phyloP scores from a whole-genome alignment of 1,140 invertebrate genomes.

The Cotesia chilonis region DNA sequence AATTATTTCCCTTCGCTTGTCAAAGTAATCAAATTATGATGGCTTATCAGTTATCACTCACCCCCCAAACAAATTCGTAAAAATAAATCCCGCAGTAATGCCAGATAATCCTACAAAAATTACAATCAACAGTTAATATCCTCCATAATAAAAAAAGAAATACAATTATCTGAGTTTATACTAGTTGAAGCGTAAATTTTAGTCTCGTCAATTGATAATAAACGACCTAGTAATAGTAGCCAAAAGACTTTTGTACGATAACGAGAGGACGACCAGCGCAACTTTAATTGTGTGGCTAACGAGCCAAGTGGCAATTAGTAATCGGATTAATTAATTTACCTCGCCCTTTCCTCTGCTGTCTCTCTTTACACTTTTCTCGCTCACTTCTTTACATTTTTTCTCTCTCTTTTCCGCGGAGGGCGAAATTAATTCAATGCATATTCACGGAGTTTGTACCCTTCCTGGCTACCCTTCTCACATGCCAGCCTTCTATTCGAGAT shows the following conservation, averaged over 20 bases:
- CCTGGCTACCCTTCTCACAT: neutral
- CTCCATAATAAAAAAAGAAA: neutral
- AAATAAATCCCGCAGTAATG: too few species aligned
- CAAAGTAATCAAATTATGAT: too few species aligned
- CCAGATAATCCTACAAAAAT: too few species aligned
- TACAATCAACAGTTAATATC: too few species aligned
- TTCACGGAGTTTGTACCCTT: neutral
- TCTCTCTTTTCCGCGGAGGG: slow-evolving; percentile 5
- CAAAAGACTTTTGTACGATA: slow-evolving; percentile 19
- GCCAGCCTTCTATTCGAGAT: neutral
- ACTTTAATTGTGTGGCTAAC: slow-evolving; percentile 41
- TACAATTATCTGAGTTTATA: neutral
- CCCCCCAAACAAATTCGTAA: too few species aligned
- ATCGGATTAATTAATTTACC: slow-evolving; percentile 43
- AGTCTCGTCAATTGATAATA: slow-evolving; percentile 3
- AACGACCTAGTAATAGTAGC: neutral
- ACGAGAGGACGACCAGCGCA: slow-evolving; percentile 30
- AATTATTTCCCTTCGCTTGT: too few species aligned
- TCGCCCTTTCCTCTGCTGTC: neutral
- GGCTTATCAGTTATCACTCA: too few species aligned
- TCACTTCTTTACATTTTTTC: slow-evolving; percentile 15
- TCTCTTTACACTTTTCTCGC: neutral
- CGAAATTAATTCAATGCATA: slow-evolving; percentile 3
- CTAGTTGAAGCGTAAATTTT: slow-evolving; percentile 1
- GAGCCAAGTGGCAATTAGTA: slow-evolving; percentile 42